phyloP scores from a whole-genome alignment of 2,888 invertebrate species.

The Sericinus montela region DNA sequence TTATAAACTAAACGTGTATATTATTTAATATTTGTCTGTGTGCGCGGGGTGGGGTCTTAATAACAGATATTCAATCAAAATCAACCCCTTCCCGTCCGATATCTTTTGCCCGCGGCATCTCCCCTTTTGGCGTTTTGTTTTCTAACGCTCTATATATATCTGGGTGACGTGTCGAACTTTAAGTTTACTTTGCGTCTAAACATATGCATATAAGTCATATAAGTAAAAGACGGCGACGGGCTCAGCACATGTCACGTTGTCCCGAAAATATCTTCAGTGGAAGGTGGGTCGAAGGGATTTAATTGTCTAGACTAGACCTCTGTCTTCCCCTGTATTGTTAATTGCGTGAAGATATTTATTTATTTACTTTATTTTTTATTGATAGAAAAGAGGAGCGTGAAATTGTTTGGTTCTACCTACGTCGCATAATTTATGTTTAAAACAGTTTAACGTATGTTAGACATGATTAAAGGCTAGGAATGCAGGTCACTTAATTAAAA shows the following conservation, averaged over 20 bases:
- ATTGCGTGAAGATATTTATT: no score
- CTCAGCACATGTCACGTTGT: no score
- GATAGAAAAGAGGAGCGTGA: no score
- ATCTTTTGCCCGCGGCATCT: constrained; percentile 70
- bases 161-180: constrained; percentile 22
- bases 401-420: no score
- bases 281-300: no score
- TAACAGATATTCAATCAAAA: constrained; percentile 80
- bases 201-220: no score
- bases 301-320: no score
- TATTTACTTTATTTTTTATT: no score
- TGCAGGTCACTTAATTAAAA: constrained; percentile 10
- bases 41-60: constrained; percentile 70
- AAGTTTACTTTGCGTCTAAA: constrained; percentile 19
- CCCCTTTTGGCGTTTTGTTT: constrained; percentile 62
- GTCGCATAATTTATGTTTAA: no score
- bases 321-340: no score
- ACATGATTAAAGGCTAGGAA: not conserved
- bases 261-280: no score
- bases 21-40: constrained; percentile 67
- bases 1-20: constrained; percentile 72
- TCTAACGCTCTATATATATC: constrained; percentile 32
- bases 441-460: not conserved
- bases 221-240: no score
- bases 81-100: constrained; percentile 75